These are phyloP conservation scores for Columba janthina DNA, from an alignment of 2,113 vertebrate genomes.

Conservation along the genomic window DNA sequence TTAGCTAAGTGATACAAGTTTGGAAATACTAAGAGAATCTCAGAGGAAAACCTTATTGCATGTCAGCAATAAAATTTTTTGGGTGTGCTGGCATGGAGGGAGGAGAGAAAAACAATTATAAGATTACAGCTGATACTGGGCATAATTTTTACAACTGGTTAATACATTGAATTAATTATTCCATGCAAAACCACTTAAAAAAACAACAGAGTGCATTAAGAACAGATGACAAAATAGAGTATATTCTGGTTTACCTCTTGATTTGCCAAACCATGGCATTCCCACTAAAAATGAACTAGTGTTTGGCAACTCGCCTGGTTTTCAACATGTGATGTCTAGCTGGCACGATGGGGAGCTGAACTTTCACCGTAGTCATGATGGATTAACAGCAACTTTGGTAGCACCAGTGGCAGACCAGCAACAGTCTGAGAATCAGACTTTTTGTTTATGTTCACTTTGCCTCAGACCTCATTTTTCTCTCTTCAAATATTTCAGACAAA, in stretches of 20 bases:
- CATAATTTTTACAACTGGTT: background rate
- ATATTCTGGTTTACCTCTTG: background rate
- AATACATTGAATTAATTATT: background rate
- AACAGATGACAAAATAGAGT: background rate
- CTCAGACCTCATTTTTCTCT: background rate
- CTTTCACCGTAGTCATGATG: background rate
- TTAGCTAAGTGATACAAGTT: background rate
- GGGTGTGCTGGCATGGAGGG: accelerated
- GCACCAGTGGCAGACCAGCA: background rate
- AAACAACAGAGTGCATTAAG: background rate
- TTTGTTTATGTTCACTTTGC: background rate
- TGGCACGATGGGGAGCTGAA: background rate
- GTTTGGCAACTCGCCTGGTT: background rate
- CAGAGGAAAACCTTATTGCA: background rate
- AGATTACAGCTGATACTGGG: background rate
- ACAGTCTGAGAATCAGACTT: background rate
- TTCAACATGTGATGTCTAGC: background rate
- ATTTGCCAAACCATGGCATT: background rate
- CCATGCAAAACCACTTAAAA: background rate
- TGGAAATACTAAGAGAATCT: background rate
- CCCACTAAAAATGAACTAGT: background rate
- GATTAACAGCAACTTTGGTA: background rate
- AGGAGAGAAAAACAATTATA: background rate
- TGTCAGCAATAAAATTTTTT: background rate
- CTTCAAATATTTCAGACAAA: background rate